Evolutionary conservation across 2,888 invertebrate genomes (phyloP).

Genomic region (Acanthosepion pharaonis): DNA sequence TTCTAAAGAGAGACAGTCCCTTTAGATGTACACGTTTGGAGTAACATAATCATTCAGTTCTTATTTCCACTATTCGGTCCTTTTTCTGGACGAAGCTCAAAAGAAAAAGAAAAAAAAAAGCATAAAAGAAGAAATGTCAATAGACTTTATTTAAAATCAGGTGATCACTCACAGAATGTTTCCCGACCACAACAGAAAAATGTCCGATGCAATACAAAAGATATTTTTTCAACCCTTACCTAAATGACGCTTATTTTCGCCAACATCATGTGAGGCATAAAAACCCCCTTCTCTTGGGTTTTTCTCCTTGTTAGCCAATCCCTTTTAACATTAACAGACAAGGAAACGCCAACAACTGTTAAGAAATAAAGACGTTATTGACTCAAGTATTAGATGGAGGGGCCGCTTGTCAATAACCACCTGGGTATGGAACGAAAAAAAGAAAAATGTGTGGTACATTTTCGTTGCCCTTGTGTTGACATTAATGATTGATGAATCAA

Average conservation of each 20-base stretch:
- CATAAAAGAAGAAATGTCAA: background rate
- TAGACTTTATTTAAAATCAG: background rate
- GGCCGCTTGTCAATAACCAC: background rate
- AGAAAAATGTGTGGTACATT: background rate
- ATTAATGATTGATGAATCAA: conserved; percentile 9
- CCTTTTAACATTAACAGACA: background rate
- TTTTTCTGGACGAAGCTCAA: too few relatives aligned
- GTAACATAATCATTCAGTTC: too few relatives aligned
- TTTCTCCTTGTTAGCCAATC: background rate
- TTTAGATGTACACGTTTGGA: too few relatives aligned
- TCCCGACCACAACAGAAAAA: background rate
- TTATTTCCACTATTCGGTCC: too few relatives aligned
- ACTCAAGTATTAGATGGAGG: background rate
- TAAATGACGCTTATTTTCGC: background rate
- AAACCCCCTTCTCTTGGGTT: background rate
- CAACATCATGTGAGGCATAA: background rate
- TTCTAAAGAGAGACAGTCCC: too few relatives aligned
- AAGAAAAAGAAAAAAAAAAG: too few relatives aligned
- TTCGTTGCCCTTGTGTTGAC: background rate
- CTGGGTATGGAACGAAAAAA: background rate
- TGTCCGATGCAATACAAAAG: background rate
- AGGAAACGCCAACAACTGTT: background rate
- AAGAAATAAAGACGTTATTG: background rate
- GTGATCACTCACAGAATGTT: background rate
- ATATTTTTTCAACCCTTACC: background rate